Evolutionary conservation across 92 coral and sea anemone genomes (phyloP), one percentile per base, ranked within the genome.

Genomic region (Palythoa heliodiscus): DNA sequence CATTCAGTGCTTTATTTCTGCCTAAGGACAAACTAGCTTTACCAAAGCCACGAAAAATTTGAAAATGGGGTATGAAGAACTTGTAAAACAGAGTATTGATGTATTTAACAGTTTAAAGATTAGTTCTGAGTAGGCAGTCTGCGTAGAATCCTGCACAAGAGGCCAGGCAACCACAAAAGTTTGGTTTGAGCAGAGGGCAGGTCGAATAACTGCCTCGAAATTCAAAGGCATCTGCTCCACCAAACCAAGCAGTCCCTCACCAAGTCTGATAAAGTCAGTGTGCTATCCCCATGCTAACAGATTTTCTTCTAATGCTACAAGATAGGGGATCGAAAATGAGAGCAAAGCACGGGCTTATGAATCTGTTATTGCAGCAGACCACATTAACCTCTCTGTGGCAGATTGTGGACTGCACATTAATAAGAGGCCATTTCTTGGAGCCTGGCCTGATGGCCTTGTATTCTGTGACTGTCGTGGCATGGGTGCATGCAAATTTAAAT

Each of bases 231-330:
- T 78, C 40, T 90, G 93, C 82, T 23, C 74, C 48, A 83, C 88
- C 43, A 79, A 88, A 25, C 88, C 87, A 12, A 76, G 83, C 53
- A 90, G 84, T 19, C 91, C 93, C 52, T 87, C 87, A 47, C 70
- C 70, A 54, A 83, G 91, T 68, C 71, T 90, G 78, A 84, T 88
- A 22, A 83, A 90, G 78, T 25, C 43, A 66, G 75, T 91, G 37
- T 91, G 93, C 74, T 91, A 88, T 47, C 91, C 93, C n/a, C 75
- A 84, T 13, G 86, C 87, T n/a, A 89, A 91, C 78, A 52, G 77
- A 68, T 91, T 91, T 43, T 70, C 83, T 61, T 70, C 61, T 72
- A 81, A 86, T 55, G 93, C 91, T 66, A 89, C 92, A 23, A 86
- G 63, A 86, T 86, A 84, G 84, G 89, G 92, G 5, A 78, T 89